These are phyloP conservation scores for Montipora capricornis DNA, from an alignment of 64 coral and sea anemone species.

Conservation along the genomic window DNA sequence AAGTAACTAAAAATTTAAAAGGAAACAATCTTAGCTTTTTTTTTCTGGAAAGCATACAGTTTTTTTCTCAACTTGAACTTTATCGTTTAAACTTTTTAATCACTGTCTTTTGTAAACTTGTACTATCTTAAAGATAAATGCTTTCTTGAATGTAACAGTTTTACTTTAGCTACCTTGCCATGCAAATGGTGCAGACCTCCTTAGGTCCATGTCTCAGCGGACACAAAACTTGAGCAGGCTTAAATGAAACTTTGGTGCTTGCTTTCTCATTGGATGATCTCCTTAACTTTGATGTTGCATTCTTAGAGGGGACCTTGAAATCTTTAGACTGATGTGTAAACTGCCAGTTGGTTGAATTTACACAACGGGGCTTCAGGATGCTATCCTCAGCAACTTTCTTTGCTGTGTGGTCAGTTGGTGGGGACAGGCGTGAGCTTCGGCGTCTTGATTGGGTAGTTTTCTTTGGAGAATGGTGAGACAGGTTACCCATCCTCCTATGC, in stretches of 20 bases:
- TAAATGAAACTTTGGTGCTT: slow-evolving; percentile 11
- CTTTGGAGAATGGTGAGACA: slow-evolving; percentile 54
- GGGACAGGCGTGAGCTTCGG: slow-evolving; percentile 66
- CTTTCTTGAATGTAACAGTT: no score
- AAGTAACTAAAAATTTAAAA: no score
- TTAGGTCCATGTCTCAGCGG: slow-evolving; percentile 53
- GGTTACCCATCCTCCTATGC: not conserved
- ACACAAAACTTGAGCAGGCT: slow-evolving; percentile 47
- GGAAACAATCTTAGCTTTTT: no score
- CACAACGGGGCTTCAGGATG: slow-evolving; percentile 43
- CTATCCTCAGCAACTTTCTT: slow-evolving; percentile 10
- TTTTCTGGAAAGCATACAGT: no score
- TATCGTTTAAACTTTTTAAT: no score
- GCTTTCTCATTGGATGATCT: slow-evolving; percentile 16
- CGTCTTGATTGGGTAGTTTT: slow-evolving; percentile 22
- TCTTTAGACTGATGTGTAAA: slow-evolving; percentile 52
- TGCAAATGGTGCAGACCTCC: slow-evolving; percentile 77
- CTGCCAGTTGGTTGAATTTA: slow-evolving; percentile 42
- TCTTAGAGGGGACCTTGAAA: slow-evolving; percentile 61
- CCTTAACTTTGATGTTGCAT: slow-evolving; percentile 35
- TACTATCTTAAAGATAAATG: no score
- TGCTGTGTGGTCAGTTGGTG: slow-evolving; percentile 22
- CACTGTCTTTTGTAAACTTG: no score
- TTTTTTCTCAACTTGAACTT: no score
- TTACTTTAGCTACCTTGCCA: slow-evolving; percentile 60